Evolutionary conservation across 2,797 vertebrate genomes (phyloP), one percentile per base, ranked within the genome.

Genomic region (Delichon dasypus): DNA sequence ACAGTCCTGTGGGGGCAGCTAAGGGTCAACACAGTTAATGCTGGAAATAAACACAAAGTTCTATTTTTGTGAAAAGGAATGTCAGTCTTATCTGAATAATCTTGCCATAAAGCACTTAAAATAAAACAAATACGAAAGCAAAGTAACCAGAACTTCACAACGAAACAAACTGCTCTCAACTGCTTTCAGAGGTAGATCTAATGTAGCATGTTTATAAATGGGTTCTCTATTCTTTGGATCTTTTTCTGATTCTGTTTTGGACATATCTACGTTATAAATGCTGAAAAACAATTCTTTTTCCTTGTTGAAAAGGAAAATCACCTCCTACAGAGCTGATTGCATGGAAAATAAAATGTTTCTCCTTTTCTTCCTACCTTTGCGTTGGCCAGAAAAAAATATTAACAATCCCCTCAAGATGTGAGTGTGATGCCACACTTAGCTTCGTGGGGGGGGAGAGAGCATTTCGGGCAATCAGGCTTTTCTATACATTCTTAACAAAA

Each of bases 31-130:
- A 54, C 30, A 47, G 38, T 88, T 90, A 96, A 94, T 80, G 68
- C 81, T 87, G 25, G 61, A 88, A 95, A 93, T 94, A 96, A 93
- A 93, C 88, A 86, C 48, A 45, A 12, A 27, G 30, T 94, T 94
- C 83, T 78, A 81, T 95, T 94, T 89, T 90, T 2, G 36, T 94
- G 85, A 87, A 58, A 50, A 88, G 81, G 91, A 87, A 86, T 91
- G 82, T 83, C 64, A 90, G 48, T 60, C 57, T 93, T 95, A 95
- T 89, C 90, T 68, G 85, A 94, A 82, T 66, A 88, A 85, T 94
- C 94, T 76, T 80, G 85, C 78, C 61, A 40, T 54, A 88, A 88
- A 91, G 29, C 78, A 88, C 82, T 93, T 93, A 78, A 94, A 95
- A 82, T 89, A 81, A 96, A 91, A 81, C 47, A 94, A 93, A 78